Base-by-base conservation (phyloP, 2,113 vertebrate genomes). In the Cyprinus carpio region DNA sequence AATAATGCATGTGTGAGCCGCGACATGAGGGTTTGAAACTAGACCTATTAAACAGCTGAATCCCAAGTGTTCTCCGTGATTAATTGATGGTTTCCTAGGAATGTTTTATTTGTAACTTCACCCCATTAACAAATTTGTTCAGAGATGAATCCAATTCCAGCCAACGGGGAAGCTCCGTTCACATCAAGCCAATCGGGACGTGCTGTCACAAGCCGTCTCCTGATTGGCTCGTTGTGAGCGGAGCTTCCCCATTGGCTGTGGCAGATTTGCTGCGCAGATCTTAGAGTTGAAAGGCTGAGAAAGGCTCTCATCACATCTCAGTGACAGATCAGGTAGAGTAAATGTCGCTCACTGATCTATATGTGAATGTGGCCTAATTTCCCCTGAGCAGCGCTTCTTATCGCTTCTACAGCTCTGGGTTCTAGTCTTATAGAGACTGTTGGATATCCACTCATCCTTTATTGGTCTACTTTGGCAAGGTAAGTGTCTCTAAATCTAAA, bases 151-250 rank as follows among this genome's bases (percentile, higher is more conserved):
- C 16, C 29, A 25, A 20, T 16, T 23, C 25, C 82, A 87, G 79
- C 90, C 89, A 91, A 91, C 89, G 16, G 75, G 40, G 20, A 4
- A 43, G n/a, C n/a, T 71, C 23, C 4, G 60, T 54, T 79, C 81
- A 85, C 86, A 79, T 72, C 10, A 23, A 86, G 84, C 88, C 91
- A 90, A 90, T 92, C 86, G 75, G 62, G 74, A 75, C 12, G 16
- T 27, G 71, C 27, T 67, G 37, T 46, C 37, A 29, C 9, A 9
- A 3, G 1, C 64, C 10, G 27, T 25, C 25, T 51, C 62, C 27
- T 8, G 80, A 56, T 69, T 54, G 80, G 80, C 64, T 54, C 43
- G 10, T 15, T 29, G 80, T 15, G 29, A 81, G 37, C 16, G 40
- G 60, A 25, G 60, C n/a, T 20, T 25, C 16, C 43, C 29, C 18